phyloP scores from a whole-genome alignment of 2,888 invertebrate species.

The Helleia helle region DNA sequence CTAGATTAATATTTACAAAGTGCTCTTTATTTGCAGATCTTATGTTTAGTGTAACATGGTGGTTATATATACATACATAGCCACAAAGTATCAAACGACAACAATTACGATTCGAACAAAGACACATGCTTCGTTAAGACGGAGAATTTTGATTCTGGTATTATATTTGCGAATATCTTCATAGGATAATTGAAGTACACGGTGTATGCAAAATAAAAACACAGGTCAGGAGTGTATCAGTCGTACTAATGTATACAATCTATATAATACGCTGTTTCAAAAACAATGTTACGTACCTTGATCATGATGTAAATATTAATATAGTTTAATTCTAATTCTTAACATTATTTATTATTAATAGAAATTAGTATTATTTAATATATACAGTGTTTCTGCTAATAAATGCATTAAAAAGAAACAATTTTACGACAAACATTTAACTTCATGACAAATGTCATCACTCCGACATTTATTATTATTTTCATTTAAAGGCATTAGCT shows the following conservation, averaged over 20 bases:
- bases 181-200: too few species aligned
- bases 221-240: constrained; percentile 19
- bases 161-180: too few species aligned
- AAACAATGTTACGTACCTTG: constrained; percentile 23
- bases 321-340: background rate
- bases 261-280: constrained; percentile 16
- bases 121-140: too few species aligned
- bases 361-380: background rate
- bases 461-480: too few species aligned
- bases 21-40: too few species aligned
- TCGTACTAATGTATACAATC: constrained; percentile 18
- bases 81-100: too few species aligned
- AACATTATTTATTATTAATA: background rate
- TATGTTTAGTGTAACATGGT: too few species aligned
- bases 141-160: too few species aligned
- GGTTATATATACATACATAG: too few species aligned
- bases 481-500: too few species aligned
- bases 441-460: background rate
- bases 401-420: constrained; percentile 2
- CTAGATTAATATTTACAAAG: too few species aligned
- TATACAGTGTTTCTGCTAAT: background rate
- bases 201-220: constrained; percentile 11
- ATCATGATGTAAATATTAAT: constrained; percentile 15
- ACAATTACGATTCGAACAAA: too few species aligned
- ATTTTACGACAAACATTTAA: constrained; percentile 4